Percentiles rank a stretch among this genome's conserved stretches.
Conservation (phyloP, 2,797 vertebrate species). For the Crocodylus rhombifer region DNA sequence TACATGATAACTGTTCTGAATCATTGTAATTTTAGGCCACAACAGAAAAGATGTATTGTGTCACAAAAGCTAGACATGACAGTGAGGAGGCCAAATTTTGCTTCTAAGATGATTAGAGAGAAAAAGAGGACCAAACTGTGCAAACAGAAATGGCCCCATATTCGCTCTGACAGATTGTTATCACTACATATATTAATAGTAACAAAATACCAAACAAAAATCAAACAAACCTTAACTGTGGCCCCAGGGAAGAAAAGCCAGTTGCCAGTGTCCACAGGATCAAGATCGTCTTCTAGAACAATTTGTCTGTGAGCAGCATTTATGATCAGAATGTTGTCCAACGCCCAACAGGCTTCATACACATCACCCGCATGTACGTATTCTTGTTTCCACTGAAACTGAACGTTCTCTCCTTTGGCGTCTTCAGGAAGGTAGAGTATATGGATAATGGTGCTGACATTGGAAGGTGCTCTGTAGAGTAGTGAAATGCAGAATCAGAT, state of each 20-base stretch:
- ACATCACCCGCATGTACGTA: slow-evolving; percentile 87
- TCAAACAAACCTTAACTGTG: slow-evolving; percentile 91
- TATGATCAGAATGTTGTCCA: slow-evolving; percentile 94
- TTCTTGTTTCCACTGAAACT: slow-evolving; percentile 95
- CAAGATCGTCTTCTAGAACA: slow-evolving; percentile 94
- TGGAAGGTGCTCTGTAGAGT: slow-evolving; percentile 90
- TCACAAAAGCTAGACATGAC: not conserved
- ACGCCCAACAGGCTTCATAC: slow-evolving; percentile 97
- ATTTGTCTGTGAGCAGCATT: slow-evolving; percentile 91
- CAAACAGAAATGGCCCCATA: not conserved
- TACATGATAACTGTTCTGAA: slow-evolving; percentile 12
- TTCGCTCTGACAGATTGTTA: too few species aligned
- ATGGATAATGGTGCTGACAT: slow-evolving; percentile 93
- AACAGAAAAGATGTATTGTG: slow-evolving; percentile 35
- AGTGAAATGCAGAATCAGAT: slow-evolving; percentile 20
- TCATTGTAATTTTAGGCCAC: slow-evolving; percentile 2
- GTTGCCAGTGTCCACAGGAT: slow-evolving; percentile 96
- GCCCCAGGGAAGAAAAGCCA: slow-evolving; percentile 99
- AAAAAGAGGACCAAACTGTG: not conserved
- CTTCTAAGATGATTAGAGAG: not conserved
- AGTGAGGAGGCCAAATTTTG: slow-evolving; percentile 10
- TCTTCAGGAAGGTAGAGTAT: slow-evolving; percentile 90
- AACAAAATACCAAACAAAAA: not conserved
- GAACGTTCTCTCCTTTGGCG: slow-evolving; percentile 86
- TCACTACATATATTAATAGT: not conserved